A percentile compares a stretch with the other conserved stretches of the same genome.
These are phyloP conservation scores for Opisthograptis luteolata DNA, from an alignment of 2,888 invertebrate genomes.

Conservation along the genomic window DNA sequence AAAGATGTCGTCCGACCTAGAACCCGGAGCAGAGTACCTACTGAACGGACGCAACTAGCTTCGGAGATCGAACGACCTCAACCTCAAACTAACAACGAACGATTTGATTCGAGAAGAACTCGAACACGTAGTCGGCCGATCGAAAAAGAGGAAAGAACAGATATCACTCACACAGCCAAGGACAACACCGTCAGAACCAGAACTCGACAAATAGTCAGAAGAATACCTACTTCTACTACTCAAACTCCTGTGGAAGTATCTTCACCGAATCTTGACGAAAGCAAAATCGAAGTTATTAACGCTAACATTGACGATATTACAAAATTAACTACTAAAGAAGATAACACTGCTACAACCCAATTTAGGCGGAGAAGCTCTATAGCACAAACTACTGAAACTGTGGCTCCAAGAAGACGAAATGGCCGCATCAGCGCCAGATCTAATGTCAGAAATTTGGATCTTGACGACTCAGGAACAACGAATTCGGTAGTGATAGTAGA, in stretches of 20 bases:
- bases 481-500: constrained; percentile 61
- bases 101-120: constrained; percentile 70
- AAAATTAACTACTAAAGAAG: constrained; percentile 53
- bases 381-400: constrained; percentile 50
- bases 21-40: constrained; percentile 59
- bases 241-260: constrained; percentile 47
- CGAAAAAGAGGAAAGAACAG: constrained; percentile 44
- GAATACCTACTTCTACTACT: constrained; percentile 44
- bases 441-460: constrained; percentile 58
- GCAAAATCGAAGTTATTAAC: constrained; percentile 60
- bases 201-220: constrained; percentile 46
- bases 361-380: constrained; percentile 61
- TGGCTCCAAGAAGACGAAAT: constrained; percentile 49
- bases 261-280: constrained; percentile 55
- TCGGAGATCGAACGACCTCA: constrained; percentile 45
- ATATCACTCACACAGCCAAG: constrained; percentile 49
- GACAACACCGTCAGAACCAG: constrained; percentile 56
- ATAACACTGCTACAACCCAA: constrained; percentile 51
- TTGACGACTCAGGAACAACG: constrained; percentile 68
- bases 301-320: constrained; percentile 58
- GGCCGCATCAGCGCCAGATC: constrained; percentile 60
- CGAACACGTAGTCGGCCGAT: constrained; percentile 63
- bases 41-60: constrained; percentile 36
- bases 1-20: constrained; percentile 54
- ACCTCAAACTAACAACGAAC: constrained; percentile 61